Percentiles rank a stretch among this genome's conserved stretches.
phyloP scores from a whole-genome alignment of 2,113 vertebrate species.

The Pomatorhinus ruficollis region DNA sequence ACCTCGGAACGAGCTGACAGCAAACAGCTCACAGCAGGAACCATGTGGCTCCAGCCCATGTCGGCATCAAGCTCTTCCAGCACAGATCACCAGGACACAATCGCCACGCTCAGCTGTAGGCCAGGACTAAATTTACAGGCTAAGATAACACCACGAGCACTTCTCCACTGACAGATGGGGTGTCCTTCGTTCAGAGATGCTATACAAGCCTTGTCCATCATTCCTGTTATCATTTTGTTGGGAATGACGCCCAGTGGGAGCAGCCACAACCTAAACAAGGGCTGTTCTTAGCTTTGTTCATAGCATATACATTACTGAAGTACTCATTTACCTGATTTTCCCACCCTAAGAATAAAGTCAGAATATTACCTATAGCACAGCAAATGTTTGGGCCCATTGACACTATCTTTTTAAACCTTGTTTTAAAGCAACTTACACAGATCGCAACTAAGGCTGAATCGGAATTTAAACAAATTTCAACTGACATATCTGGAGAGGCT shows the following conservation, averaged over 20 bases:
- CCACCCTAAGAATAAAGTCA: background rate
- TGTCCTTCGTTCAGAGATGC: background rate
- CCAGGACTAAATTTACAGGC: background rate
- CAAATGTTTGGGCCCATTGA: background rate
- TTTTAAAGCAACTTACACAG: background rate
- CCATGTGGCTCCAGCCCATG: background rate
- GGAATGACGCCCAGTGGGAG: background rate
- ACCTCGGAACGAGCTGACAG: background rate
- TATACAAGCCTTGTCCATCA: background rate
- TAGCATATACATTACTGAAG: background rate
- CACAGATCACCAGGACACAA: background rate
- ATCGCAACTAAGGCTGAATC: background rate
- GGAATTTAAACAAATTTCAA: background rate
- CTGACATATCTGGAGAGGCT: background rate
- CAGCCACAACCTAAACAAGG: background rate
- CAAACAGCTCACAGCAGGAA: background rate
- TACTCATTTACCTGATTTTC: background rate
- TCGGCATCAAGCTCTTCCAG: background rate
- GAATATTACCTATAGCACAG: background rate
- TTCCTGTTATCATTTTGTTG: background rate
- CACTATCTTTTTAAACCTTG: background rate
- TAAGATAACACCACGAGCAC: background rate
- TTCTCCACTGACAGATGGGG: background rate
- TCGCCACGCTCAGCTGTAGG: background rate
- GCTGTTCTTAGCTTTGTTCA: background rate